phyloP scores from a whole-genome alignment of 1,140 invertebrate species.

The Bombus huntii region DNA sequence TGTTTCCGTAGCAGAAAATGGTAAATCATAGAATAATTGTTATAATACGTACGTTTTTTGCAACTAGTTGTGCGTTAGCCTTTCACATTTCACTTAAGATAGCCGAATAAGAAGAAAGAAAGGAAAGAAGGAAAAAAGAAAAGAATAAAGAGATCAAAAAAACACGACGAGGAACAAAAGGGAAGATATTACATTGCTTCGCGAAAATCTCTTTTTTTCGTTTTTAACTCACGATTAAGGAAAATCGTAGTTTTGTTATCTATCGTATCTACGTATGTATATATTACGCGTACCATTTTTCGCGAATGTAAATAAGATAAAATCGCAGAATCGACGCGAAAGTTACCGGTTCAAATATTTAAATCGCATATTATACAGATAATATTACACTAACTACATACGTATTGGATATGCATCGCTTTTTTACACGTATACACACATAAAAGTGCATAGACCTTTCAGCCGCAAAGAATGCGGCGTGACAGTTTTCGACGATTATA shows the following conservation, averaged over 20 bases:
- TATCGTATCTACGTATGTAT: conserved; percentile 25
- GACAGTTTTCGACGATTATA: conserved; percentile 16
- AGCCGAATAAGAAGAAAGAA: not conserved
- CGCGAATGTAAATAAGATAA: conserved; percentile 33
- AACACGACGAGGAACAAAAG: not conserved
- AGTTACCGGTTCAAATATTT: conserved; percentile 34
- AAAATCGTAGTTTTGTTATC: not conserved
- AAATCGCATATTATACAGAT: conserved; percentile 65
- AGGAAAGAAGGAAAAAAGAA: not conserved
- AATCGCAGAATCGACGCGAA: not conserved
- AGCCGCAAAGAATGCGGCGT: conserved; percentile 3
- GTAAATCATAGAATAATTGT: not conserved
- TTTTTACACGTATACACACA: conserved; percentile 65
- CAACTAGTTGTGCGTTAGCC: not conserved
- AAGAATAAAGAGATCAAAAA: not conserved
- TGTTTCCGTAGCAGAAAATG: not conserved
- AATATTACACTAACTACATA: conserved; percentile 67
- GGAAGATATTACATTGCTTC: conserved; percentile 41
- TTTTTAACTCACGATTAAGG: not conserved
- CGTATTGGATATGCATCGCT: conserved; percentile 50
- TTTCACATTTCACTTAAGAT: not conserved
- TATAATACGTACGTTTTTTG: not conserved
- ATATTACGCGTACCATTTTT: conserved; percentile 24
- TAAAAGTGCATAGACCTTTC: conserved; percentile 47
- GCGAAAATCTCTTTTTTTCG: conserved; percentile 18